Evolutionary conservation across 92 coral and sea anemone genomes (phyloP).

Genomic region (Epizoanthus fatuus): DNA sequence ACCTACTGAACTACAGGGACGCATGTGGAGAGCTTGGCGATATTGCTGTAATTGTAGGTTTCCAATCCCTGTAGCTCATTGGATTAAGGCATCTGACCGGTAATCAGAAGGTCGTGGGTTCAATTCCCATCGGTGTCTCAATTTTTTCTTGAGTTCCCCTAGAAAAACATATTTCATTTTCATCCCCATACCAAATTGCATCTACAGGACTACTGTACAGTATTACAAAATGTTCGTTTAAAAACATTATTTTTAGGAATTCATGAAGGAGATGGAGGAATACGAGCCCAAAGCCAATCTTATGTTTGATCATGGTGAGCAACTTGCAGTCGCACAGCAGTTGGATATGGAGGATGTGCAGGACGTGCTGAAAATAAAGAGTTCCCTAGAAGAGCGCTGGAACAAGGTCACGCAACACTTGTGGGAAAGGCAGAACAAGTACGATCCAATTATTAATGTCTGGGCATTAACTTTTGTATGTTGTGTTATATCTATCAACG

Average conservation of each 20-base stretch:
- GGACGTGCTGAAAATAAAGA: slow-evolving; percentile 5
- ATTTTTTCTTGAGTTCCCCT: too few species aligned
- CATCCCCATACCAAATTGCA: neutral
- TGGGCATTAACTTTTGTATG: too few species aligned
- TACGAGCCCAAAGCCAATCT: slow-evolving; percentile 12
- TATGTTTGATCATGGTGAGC: slow-evolving; percentile 26
- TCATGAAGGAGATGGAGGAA: slow-evolving; percentile 19
- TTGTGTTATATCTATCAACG: too few species aligned
- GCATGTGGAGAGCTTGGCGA: too few species aligned
- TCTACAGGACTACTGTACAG: neutral
- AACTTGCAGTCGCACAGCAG: slow-evolving; percentile 3
- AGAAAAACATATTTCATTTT: neutral
- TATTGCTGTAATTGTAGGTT: too few species aligned
- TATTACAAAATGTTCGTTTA: too few species aligned
- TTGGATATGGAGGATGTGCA: slow-evolving; percentile 13
- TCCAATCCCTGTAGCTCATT: too few species aligned
- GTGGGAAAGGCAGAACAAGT: slow-evolving; percentile 35
- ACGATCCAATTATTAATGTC: neutral
- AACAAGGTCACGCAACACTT: slow-evolving; percentile 23
- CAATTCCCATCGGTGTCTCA: too few species aligned
- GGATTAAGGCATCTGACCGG: too few species aligned
- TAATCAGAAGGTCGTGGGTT: too few species aligned
- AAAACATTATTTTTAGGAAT: neutral
- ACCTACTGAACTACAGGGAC: too few species aligned
- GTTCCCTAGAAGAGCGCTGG: slow-evolving; percentile 19